Base-by-base conservation (phyloP, 1,140 invertebrate genomes). In the Oedothorax gibbosus region DNA sequence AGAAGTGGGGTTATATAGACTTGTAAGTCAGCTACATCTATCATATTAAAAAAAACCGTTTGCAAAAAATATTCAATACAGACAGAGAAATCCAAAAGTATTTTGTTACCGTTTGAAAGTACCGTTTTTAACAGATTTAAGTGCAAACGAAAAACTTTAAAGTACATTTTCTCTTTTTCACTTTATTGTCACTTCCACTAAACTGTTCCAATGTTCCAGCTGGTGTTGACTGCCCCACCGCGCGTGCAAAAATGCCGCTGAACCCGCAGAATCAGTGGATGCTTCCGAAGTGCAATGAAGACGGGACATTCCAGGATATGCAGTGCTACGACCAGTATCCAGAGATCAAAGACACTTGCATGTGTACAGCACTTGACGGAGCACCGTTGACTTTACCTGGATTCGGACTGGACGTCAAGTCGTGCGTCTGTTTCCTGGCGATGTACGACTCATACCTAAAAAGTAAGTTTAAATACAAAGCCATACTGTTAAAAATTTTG, bases 201-300 rank as follows among this genome's bases (percentile, higher is more conserved):
- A n/a, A n/a, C n/a, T n/a, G n/a, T n/a, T n/a, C 35, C 1, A 35
- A 1, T 66, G 10, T 71, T 35, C 7, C 18, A 82, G 80, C 80
- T 64, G 80, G 80, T 0, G 80, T 82, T 15, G 80, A 82, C 50
- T 82, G 80, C n/a, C 80, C 80, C 9, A 73, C 69, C 7, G 80
- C 80, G 0, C 12, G 68, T 7, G 56, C 62, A 21, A 82, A 35
- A 12, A 82, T 82, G 68, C 20, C 35, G 2, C 3, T 35, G 10
- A 68, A 82, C 12, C 80, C 80, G 7, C 56, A 82, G 1, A 50
- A 62, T 49, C 56, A 51, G 8, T 82, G 80, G 80, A 82, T 82
- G 69, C 12, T 82, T 12, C 80, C 80, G 12, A 72, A 35, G 20
- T 82, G 80, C 57, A 21, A 82, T n/a, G 3, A 14, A 0, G 80